Evolutionary conservation across 1,140 invertebrate genomes (phyloP).

Genomic region (Caenorhabditis inopinata): DNA sequence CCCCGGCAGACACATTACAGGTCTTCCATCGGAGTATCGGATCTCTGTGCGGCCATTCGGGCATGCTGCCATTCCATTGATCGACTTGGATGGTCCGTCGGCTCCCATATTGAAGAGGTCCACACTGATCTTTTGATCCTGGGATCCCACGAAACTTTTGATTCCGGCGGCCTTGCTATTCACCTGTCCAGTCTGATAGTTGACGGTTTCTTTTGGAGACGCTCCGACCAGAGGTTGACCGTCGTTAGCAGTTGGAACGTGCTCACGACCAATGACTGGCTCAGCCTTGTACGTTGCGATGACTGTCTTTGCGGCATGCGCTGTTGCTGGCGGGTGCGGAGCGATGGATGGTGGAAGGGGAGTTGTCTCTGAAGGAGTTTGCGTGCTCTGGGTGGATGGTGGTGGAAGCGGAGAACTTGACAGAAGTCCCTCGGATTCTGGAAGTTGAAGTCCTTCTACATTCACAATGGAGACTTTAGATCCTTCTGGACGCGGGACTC

Average conservation of each 20-base stretch:
- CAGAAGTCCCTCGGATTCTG: too few species aligned
- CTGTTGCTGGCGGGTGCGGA: constrained; percentile 25
- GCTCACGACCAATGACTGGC: not conserved
- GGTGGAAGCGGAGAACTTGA: not conserved
- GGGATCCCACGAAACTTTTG: not conserved
- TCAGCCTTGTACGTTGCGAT: constrained; percentile 2
- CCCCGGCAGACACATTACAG: constrained; percentile 64
- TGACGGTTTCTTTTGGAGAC: constrained; percentile 29
- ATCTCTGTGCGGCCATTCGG: constrained; percentile 37
- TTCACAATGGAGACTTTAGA: too few species aligned
- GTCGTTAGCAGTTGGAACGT: not conserved
- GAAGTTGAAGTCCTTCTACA: too few species aligned
- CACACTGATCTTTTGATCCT: not conserved
- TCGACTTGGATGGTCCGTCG: not conserved
- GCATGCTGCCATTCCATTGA: constrained; percentile 34
- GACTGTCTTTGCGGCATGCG: constrained; percentile 29
- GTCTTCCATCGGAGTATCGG: constrained; percentile 37
- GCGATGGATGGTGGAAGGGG: constrained; percentile 11
- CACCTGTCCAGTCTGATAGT: constrained; percentile 33
- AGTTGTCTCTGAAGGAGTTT: not conserved
- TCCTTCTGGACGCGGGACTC: too few species aligned
- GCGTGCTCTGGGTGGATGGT: not conserved
- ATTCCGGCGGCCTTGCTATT: constrained; percentile 6
- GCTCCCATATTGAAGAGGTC: not conserved
- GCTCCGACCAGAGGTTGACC: constrained; percentile 31